Evolutionary conservation across 2,888 invertebrate species (phyloP), one percentile per base, ranked within the genome.

Genomic region (Caenorhabditis zanzibari): DNA sequence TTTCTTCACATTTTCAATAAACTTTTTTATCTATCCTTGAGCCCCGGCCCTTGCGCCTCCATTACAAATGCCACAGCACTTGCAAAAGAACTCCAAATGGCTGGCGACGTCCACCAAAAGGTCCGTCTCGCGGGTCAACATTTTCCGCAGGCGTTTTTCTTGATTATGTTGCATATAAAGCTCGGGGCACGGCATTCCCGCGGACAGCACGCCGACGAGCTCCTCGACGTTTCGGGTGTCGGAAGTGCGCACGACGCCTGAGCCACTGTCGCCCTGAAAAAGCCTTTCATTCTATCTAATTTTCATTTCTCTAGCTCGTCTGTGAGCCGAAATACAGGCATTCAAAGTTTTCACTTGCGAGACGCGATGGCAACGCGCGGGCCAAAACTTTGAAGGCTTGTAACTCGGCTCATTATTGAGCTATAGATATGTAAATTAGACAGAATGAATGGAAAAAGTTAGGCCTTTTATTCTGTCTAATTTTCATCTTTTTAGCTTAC

Each of bases 261-360:
- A 69, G 10, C 83, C 83, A 59, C 83, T 83, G 80, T 83, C 83
- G 2, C 83, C 82, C 82, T 82, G 73, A 32, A 79, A 82, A n/a
- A n/a, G n/a, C n/a, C n/a, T n/a, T n/a, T n/a, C n/a, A n/a, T n/a
- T n/a, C n/a, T n/a, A n/a, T n/a, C n/a, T n/a, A n/a, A n/a, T n/a
- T n/a, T n/a, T 19, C 12, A 19, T 16, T 22, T 19, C 22, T 54
- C 22, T 22, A 22, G 24, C 26, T 54, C 22, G 9, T 2, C 0
- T 54, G 9, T 0, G 0, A 22, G 2, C 14, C 12, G 54, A 19
- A 14, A 7, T 7, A 22, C 52, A 22, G 19, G 5, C 7, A 6
- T 12, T 52, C n/a, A 19, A 52, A 52, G 22, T 5, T 52, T 14
- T 22, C 7, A 12, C 19, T 7, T 12, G 26, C 14, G 54, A 24